phyloP scores from a whole-genome alignment of 2,888 invertebrate species.

The Eulithis testata region DNA sequence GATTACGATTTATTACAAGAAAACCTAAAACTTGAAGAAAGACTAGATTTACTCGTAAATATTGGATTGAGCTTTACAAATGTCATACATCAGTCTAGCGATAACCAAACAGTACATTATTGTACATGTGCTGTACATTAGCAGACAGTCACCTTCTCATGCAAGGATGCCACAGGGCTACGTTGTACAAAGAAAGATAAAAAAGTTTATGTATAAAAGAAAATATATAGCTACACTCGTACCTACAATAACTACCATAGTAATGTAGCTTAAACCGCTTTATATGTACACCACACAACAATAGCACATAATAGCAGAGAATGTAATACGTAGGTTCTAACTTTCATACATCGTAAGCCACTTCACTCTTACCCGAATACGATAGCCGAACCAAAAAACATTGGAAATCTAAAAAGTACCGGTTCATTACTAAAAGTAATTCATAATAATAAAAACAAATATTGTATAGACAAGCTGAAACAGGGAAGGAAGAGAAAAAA shows the following conservation, averaged over 20 bases:
- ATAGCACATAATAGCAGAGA: neutral
- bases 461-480: slow-evolving; percentile 2
- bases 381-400: slow-evolving; percentile 75
- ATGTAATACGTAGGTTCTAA: neutral
- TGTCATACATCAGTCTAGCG: slow-evolving; percentile 18
- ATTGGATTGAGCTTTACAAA: neutral
- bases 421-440: slow-evolving; percentile 11
- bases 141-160: slow-evolving; percentile 51
- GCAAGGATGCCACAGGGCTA: slow-evolving; percentile 44
- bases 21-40: no score
- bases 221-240: slow-evolving; percentile 7
- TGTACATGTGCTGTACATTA: slow-evolving; percentile 49
- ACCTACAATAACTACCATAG: slow-evolving; percentile 6
- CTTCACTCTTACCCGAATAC: slow-evolving; percentile 65
- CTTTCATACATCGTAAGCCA: slow-evolving; percentile 5
- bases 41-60: neutral
- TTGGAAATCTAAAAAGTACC: slow-evolving; percentile 59
- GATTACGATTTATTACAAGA: no score
- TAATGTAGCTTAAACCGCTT: slow-evolving; percentile 3
- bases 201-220: neutral
- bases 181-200: slow-evolving; percentile 39
- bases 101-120: slow-evolving; percentile 2
- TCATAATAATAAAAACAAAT: slow-evolving; percentile 3
- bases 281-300: neutral
- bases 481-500: neutral